phyloP scores from a whole-genome alignment of 1,140 invertebrate species.

The Hydropsyche tenuis region DNA sequence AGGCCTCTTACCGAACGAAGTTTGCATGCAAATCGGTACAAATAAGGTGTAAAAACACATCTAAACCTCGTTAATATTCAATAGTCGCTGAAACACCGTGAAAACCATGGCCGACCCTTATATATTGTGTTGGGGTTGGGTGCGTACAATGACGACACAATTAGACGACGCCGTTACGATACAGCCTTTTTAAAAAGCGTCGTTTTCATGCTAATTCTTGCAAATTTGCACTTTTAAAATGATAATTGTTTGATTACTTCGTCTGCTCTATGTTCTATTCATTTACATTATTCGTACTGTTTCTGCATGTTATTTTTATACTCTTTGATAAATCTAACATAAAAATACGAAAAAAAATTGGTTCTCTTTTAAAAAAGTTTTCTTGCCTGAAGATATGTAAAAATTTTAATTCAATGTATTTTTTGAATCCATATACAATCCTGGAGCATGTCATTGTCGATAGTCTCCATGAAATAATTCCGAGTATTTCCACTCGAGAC shows the following conservation, averaged over 20 bases:
- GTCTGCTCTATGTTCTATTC: too few species aligned
- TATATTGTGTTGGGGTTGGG: background rate
- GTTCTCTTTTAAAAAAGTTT: too few species aligned
- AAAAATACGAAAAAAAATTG: too few species aligned
- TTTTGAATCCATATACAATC: background rate
- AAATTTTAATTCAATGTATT: too few species aligned
- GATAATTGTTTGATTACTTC: too few species aligned
- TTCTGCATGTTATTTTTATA: too few species aligned
- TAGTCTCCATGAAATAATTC: constrained; percentile 7
- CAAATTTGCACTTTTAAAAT: too few species aligned
- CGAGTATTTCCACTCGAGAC: background rate
- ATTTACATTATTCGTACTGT: too few species aligned
- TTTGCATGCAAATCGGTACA: background rate
- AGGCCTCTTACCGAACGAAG: background rate
- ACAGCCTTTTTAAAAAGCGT: background rate
- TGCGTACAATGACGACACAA: background rate
- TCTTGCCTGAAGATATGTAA: too few species aligned
- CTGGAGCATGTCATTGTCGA: background rate
- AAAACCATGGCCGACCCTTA: background rate
- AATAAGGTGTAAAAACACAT: background rate
- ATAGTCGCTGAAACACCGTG: constrained; percentile 1
- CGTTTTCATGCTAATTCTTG: too few species aligned
- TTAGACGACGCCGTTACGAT: constrained; percentile 5
- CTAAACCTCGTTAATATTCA: constrained; percentile 10
- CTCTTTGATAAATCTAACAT: too few species aligned